Conservation (phyloP, 2,888 invertebrate genomes). For the Fabriciana adippe region DNA sequence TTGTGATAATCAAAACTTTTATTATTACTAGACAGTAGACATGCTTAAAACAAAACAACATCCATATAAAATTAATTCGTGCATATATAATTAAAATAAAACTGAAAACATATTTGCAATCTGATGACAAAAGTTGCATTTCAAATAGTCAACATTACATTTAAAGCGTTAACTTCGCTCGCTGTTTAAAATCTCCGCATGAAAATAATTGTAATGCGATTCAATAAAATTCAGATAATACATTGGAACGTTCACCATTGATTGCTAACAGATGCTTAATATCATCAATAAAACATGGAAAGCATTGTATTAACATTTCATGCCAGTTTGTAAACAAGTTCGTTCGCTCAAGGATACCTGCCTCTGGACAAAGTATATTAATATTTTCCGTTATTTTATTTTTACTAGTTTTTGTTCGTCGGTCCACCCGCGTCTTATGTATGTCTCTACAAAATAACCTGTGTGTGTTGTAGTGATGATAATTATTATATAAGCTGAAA, state of each 20-base stretch:
- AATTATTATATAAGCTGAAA: too few species aligned
- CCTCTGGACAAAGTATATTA: not conserved
- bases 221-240: conserved; percentile 42
- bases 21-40: too few species aligned
- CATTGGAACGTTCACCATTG: conserved; percentile 35
- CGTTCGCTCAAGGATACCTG: conserved; percentile 17
- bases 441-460: too few species aligned
- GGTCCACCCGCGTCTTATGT: too few species aligned
- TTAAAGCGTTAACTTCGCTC: conserved; percentile 27
- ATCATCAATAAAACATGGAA: conserved; percentile 56
- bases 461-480: too few species aligned
- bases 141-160: conserved; percentile 31
- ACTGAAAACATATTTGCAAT: conserved; percentile 12
- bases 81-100: conserved; percentile 17
- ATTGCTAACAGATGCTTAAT: conserved; percentile 41
- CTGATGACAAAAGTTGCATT: conserved; percentile 25
- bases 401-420: too few species aligned
- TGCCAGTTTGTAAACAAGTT: conserved; percentile 32
- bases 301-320: conserved; percentile 44
- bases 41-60: conserved; percentile 6
- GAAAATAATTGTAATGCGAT: conserved; percentile 35
- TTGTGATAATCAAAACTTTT: too few species aligned
- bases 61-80: not conserved
- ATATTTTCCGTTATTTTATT: too few species aligned
- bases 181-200: conserved; percentile 34